Base-by-base conservation (phyloP, 2,797 vertebrate species). In the Iguana delicatissima region DNA sequence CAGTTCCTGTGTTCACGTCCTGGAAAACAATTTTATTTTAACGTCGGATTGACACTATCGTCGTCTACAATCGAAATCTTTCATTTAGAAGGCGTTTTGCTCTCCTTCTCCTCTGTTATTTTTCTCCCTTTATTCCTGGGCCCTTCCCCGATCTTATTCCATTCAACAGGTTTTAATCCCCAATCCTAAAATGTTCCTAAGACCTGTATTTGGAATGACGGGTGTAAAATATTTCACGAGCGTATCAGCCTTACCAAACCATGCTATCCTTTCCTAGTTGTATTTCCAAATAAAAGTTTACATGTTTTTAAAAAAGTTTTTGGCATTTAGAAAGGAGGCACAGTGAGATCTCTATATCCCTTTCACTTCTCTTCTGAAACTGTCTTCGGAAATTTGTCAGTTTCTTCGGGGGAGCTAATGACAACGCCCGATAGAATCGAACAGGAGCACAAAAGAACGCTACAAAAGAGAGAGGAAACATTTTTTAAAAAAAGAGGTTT, bases 401-500 rank as follows among this genome's bases (percentile, higher is more conserved):
- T 46, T 1, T 69, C 12, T 0, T 46, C 16, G 6, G 0, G 2
- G 5, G 4, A 59, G 35, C n/a, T 8, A 59, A 50, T 13, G 35
- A 2, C 6, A 74, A 72, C 4, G 18, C 22, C n/a, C 2, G 4
- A 74, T 9, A 50, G 84, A 84, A 84, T n/a, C 38, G 13, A 76
- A 74, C 52, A 32, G 69, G 32, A 10, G 16, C 32, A 72, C 46
- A 46, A 2, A 3, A 77, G 0, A 1, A 4, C 2, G 3, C 38
- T n/a, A 32, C 67, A 52, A 8, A 42, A 12, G 20, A 42, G 79
- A 83, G 50, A 20, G 0, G 20, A 32, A 55, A 13, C 24, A 20
- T 72, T 7, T 84, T 9, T 82, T 3, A 10, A 52, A 4, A 35
- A 80, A 62, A 29, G 0, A 13, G n/a, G 0, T 2, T 2, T n/a